phyloP scores from a whole-genome alignment of 1,140 invertebrate genomes.

The Drosophila aff. region DNA sequence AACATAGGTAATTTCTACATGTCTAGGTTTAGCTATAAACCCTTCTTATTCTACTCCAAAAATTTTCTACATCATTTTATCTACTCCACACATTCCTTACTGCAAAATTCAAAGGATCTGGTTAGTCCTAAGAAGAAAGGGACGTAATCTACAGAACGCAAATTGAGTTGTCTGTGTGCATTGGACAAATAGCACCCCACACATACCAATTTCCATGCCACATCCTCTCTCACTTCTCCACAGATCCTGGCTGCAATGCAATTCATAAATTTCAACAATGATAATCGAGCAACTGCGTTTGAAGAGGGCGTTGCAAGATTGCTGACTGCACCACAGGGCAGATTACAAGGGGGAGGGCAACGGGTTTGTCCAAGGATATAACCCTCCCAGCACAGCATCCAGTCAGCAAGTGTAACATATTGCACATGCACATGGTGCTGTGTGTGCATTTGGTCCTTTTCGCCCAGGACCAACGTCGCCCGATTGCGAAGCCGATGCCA shows the following conservation, averaged over 20 bases:
- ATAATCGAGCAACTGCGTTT: slow-evolving; percentile 69
- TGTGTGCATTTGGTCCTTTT: slow-evolving; percentile 60
- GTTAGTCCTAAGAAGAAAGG: neutral
- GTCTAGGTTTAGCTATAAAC: neutral
- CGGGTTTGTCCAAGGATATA: slow-evolving; percentile 10
- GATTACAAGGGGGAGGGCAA: slow-evolving; percentile 3
- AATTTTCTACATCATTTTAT: neutral
- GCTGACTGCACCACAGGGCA: slow-evolving; percentile 39
- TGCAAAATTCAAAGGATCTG: neutral
- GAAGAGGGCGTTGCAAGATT: slow-evolving; percentile 56
- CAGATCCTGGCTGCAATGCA: slow-evolving; percentile 33
- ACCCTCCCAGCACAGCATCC: slow-evolving; percentile 7
- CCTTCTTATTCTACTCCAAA: neutral
- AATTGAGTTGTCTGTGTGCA: slow-evolving; percentile 59
- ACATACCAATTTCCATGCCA: slow-evolving; percentile 1
- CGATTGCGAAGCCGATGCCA: slow-evolving; percentile 50
- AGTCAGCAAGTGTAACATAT: slow-evolving; percentile 62
- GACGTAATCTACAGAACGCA: slow-evolving; percentile 40
- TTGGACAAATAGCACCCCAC: slow-evolving; percentile 37
- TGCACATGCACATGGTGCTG: slow-evolving; percentile 40
- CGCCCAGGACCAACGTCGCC: slow-evolving; percentile 36
- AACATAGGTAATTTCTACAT: neutral
- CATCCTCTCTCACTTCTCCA: neutral
- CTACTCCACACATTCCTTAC: neutral
- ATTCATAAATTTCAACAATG: slow-evolving; percentile 79